Conservation (phyloP, 2,113 vertebrate genomes). For the Oxyruncus cristatus region DNA sequence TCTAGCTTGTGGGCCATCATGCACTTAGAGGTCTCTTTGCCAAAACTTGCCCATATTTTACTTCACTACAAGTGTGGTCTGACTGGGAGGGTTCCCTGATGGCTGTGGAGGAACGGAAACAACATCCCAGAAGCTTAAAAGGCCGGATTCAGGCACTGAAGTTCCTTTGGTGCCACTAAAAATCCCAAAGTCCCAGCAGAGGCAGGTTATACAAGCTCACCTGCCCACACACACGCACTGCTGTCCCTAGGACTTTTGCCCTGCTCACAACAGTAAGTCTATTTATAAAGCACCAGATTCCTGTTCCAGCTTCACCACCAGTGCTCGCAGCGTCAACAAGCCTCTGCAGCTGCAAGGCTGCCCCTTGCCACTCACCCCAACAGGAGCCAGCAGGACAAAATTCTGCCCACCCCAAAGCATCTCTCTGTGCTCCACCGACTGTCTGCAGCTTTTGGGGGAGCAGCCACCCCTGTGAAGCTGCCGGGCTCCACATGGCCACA, state of each 20-base stretch:
- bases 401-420: neutral
- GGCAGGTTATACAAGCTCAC: neutral
- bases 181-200: neutral
- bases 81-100: neutral
- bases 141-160: neutral
- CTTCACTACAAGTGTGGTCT: neutral
- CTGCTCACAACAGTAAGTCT: neutral
- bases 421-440: rapidly evolving
- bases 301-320: neutral
- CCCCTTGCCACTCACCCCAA: neutral
- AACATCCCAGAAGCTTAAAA: neutral
- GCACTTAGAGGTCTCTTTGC: neutral
- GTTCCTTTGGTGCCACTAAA: neutral
- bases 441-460: rapidly evolving
- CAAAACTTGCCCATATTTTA: neutral
- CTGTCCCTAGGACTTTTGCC: neutral
- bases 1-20: neutral
- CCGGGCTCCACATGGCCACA: rapidly evolving
- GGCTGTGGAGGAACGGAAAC: neutral
- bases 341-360: neutral
- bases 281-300: neutral
- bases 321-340: neutral
- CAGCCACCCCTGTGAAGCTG: rapidly evolving
- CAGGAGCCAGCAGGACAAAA: neutral
- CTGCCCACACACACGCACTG: neutral